Evolutionary conservation across 2,113 vertebrate species (phyloP).

Genomic region (Perca fluviatilis): DNA sequence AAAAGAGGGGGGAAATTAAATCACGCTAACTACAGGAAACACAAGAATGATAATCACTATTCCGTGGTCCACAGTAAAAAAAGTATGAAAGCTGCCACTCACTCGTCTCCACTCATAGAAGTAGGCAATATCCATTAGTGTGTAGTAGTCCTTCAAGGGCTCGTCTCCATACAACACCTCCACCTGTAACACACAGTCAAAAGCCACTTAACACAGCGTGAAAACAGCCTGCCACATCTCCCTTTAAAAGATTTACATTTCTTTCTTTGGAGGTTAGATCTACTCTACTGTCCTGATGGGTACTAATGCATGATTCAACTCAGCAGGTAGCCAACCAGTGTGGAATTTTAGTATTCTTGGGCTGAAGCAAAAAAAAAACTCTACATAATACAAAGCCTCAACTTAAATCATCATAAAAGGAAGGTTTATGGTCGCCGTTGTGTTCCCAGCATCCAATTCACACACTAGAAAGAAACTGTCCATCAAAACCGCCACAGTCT

Average conservation of each 20-base stretch:
- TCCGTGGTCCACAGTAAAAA: neutral
- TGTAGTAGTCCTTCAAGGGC: slow-evolving; percentile 95
- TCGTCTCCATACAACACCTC: slow-evolving; percentile 94
- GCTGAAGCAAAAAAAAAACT: neutral
- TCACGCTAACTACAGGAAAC: too few relatives aligned
- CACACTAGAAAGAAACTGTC: too few relatives aligned
- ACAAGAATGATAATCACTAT: neutral
- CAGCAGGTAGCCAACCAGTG: neutral
- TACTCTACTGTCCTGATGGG: neutral
- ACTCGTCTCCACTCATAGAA: slow-evolving; percentile 96
- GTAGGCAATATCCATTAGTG: slow-evolving; percentile 96
- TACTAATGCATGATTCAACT: neutral
- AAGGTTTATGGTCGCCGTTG: too few relatives aligned
- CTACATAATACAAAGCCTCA: neutral
- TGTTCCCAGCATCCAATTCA: too few relatives aligned
- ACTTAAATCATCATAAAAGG: neutral
- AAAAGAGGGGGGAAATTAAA: neutral
- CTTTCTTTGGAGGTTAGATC: neutral
- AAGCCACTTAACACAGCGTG: neutral
- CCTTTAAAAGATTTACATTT: neutral
- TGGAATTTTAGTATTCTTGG: neutral
- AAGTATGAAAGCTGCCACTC: slow-evolving; percentile 49
- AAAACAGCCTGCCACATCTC: neutral
- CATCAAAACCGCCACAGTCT: too few relatives aligned
- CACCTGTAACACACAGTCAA: slow-evolving; percentile 81